Evolutionary conservation across 2,113 vertebrate species (phyloP).

Genomic region (Ptilonorhynchus violaceus): DNA sequence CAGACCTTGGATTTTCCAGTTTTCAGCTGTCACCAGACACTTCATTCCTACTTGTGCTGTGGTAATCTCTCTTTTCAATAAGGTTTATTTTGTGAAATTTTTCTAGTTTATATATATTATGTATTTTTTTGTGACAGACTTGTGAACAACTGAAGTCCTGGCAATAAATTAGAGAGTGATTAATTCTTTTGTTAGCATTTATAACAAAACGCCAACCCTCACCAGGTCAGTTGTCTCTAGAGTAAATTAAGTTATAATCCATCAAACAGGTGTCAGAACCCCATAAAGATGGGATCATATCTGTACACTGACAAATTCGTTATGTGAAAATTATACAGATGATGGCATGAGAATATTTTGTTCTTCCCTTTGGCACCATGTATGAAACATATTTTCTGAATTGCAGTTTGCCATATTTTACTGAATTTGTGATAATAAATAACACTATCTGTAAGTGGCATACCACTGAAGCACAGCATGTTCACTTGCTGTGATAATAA

Average conservation of each 20-base stretch:
- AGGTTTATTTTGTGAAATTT: not conserved
- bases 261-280: slow-evolving; percentile 13
- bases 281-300: not conserved
- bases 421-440: slow-evolving; percentile 3
- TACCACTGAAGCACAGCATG: not conserved
- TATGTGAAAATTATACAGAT: not conserved
- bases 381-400: slow-evolving; percentile 2
- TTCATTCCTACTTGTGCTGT: not conserved
- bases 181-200: slow-evolving; percentile 56
- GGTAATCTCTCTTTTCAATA: not conserved
- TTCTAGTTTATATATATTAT: not conserved
- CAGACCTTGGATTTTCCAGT: not conserved
- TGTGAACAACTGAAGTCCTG: slow-evolving; percentile 2
- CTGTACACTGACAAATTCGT: not conserved
- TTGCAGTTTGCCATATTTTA: slow-evolving; percentile 4
- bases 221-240: not conserved
- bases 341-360: not conserved
- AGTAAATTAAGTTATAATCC: slow-evolving; percentile 52
- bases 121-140: not conserved
- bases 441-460: not conserved
- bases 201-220: slow-evolving; percentile 16
- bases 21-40: not conserved
- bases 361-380: not conserved
- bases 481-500: not conserved
- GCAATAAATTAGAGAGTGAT: slow-evolving; percentile 34